phyloP scores from a whole-genome alignment of 2,888 invertebrate species.

The Tridacna gigas region DNA sequence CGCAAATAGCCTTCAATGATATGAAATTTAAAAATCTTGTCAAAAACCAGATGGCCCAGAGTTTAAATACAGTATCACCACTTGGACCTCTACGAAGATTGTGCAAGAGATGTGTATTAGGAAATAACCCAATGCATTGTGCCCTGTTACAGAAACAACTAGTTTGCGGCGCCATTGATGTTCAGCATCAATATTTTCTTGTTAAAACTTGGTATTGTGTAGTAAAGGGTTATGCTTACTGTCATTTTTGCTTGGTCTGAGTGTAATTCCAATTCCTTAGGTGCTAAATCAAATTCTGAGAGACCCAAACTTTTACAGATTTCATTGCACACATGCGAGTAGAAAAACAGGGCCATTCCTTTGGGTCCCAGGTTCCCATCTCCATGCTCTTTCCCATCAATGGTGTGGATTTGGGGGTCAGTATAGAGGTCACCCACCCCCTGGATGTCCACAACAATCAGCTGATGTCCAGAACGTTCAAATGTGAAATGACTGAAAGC shows the following conservation, averaged over 20 bases:
- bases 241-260: slow-evolving; percentile 70
- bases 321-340: slow-evolving; percentile 87
- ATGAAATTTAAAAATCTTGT: too few relatives aligned
- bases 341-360: slow-evolving; percentile 88
- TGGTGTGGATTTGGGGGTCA: slow-evolving; percentile 87
- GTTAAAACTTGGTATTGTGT: not conserved
- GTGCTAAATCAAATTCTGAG: slow-evolving; percentile 86
- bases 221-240: slow-evolving; percentile 52
- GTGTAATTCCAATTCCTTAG: slow-evolving; percentile 80
- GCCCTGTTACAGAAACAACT: too few relatives aligned
- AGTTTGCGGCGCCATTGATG: too few relatives aligned
- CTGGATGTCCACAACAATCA: slow-evolving; percentile 88
- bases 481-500: slow-evolving; percentile 88
- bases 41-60: too few relatives aligned
- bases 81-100: too few relatives aligned
- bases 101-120: too few relatives aligned
- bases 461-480: slow-evolving; percentile 87
- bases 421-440: slow-evolving; percentile 88
- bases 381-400: slow-evolving; percentile 86
- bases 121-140: too few relatives aligned
- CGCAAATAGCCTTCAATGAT: too few relatives aligned
- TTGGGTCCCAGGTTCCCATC: slow-evolving; percentile 87
- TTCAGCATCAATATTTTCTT: not conserved
- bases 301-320: slow-evolving; percentile 86
- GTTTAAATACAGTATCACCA: too few relatives aligned